phyloP scores from a whole-genome alignment of 2,888 invertebrate genomes.

The Lypha dubia region DNA sequence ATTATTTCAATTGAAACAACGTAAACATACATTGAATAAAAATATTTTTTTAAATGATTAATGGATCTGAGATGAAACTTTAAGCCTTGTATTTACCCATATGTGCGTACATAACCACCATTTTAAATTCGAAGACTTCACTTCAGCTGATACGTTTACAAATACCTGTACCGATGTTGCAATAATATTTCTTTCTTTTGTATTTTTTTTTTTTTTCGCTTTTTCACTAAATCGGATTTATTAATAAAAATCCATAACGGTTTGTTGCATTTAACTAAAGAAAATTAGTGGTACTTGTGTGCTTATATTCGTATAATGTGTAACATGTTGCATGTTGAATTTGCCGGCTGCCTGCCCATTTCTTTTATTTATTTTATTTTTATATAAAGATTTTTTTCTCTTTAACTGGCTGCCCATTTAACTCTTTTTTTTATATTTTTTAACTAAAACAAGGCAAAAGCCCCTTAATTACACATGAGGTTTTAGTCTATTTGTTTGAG shows the following conservation, averaged over 20 bases:
- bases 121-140: too few species aligned
- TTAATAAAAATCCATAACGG: slow-evolving; percentile 58
- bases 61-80: too few species aligned
- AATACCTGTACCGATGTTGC: slow-evolving; percentile 37
- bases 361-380: slow-evolving; percentile 10
- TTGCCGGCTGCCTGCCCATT: slow-evolving; percentile 39
- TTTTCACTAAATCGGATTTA: slow-evolving; percentile 38
- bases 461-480: slow-evolving; percentile 51
- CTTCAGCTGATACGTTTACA: slow-evolving; percentile 6
- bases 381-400: not conserved
- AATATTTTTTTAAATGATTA: too few species aligned
- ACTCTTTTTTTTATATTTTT: not conserved
- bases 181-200: slow-evolving; percentile 39
- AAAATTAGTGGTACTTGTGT: slow-evolving; percentile 19
- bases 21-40: too few species aligned
- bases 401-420: slow-evolving; percentile 2
- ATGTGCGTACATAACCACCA: too few species aligned
- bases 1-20: too few species aligned
- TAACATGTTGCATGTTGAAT: slow-evolving; percentile 54
- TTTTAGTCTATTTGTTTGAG: slow-evolving; percentile 57
- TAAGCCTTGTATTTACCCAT: too few species aligned
- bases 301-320: slow-evolving; percentile 24
- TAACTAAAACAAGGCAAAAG: slow-evolving; percentile 14
- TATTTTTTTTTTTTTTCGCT: not conserved
- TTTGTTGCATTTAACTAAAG: slow-evolving; percentile 52